Conservation (phyloP, 2,113 vertebrate genomes). For the Erythrolamprus reginae region DNA sequence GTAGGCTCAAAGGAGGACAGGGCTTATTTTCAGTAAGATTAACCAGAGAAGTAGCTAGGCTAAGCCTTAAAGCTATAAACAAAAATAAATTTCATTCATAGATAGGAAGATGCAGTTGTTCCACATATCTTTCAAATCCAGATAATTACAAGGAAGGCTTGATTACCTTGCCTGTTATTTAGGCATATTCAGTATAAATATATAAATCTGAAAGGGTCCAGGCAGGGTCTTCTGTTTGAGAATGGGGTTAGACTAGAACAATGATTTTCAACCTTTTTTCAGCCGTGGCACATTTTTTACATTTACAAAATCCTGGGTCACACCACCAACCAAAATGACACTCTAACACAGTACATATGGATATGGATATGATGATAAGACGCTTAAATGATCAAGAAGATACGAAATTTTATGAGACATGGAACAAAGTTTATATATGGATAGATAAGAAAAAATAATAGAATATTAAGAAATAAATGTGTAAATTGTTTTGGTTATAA, state of each 20-base stretch:
- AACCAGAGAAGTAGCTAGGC: neutral
- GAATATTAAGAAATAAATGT: too few species aligned
- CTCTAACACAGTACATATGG: too few species aligned
- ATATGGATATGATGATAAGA: too few species aligned
- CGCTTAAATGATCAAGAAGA: too few species aligned
- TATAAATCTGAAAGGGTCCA: neutral
- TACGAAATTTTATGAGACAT: too few species aligned
- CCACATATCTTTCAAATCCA: neutral
- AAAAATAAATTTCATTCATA: neutral
- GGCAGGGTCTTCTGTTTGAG: neutral
- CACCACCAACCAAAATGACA: too few species aligned
- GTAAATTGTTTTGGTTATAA: too few species aligned
- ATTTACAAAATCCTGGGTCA: too few species aligned
- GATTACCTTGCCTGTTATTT: neutral
- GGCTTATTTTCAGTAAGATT: neutral
- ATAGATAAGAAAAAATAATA: too few species aligned
- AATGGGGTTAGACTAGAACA: neutral
- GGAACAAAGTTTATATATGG: too few species aligned
- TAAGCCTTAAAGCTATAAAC: neutral
- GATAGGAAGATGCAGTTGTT: neutral
- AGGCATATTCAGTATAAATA: neutral
- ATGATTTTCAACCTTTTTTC: too few species aligned
- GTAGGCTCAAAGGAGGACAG: neutral
- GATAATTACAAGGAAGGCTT: neutral
- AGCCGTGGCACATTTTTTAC: too few species aligned